phyloP scores from a whole-genome alignment of 2,888 invertebrate genomes.

The Mamestra brassicae region DNA sequence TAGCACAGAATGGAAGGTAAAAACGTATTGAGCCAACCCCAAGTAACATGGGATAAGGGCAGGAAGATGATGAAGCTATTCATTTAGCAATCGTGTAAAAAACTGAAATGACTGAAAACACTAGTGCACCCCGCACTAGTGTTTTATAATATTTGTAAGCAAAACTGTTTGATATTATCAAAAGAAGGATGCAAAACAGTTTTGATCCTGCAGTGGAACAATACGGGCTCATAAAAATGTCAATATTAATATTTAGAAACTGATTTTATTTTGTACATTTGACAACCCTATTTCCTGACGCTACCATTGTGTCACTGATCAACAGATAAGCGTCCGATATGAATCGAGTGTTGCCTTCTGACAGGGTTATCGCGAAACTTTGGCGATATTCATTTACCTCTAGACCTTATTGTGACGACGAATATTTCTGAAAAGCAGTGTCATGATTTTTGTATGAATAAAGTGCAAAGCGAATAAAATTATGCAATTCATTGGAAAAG shows the following conservation, averaged over 20 bases:
- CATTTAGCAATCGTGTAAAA: too few relatives aligned
- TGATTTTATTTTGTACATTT: background rate
- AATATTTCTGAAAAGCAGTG: constrained; percentile 26
- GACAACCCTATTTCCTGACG: constrained; percentile 39
- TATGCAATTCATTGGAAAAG: constrained; percentile 22
- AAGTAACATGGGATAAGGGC: too few relatives aligned
- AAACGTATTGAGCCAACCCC: too few relatives aligned
- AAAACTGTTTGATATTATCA: too few relatives aligned
- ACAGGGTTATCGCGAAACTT: constrained; percentile 36
- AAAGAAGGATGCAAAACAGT: background rate
- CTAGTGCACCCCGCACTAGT: too few relatives aligned
- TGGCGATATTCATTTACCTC: constrained; percentile 23
- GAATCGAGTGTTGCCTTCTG: constrained; percentile 40
- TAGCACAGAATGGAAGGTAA: too few relatives aligned
- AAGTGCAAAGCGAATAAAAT: constrained; percentile 20
- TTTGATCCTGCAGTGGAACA: background rate
- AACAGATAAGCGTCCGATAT: constrained; percentile 45
- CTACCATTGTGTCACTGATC: constrained; percentile 55
- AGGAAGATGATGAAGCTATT: too few relatives aligned
- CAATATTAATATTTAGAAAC: too few relatives aligned
- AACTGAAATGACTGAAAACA: too few relatives aligned
- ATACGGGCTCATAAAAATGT: background rate
- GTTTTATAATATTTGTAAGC: too few relatives aligned
- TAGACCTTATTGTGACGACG: constrained; percentile 26
- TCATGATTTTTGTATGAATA: constrained; percentile 10